phyloP scores from a whole-genome alignment of 2,888 invertebrate species.

The Stenodema calcarata region DNA sequence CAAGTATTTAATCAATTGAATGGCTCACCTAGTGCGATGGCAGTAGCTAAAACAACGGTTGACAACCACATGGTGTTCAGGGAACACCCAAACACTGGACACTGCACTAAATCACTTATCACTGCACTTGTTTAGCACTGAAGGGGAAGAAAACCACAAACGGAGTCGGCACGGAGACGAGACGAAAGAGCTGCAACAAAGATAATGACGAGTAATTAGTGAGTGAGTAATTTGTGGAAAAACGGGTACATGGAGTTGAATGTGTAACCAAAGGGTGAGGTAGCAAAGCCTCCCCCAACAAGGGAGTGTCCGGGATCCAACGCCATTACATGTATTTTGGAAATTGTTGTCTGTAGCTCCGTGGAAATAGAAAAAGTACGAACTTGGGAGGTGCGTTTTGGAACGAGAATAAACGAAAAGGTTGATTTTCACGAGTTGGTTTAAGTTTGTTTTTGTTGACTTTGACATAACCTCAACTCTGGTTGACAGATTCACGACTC shows the following conservation, averaged over 20 bases:
- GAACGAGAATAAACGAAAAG: background rate
- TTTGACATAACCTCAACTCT: background rate
- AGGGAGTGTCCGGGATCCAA: background rate
- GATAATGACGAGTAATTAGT: background rate
- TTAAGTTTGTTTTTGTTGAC: background rate
- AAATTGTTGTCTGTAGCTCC: background rate
- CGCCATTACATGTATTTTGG: background rate
- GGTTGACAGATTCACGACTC: background rate
- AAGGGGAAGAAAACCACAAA: background rate
- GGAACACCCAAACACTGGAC: conserved; percentile 22
- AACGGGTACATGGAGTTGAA: background rate
- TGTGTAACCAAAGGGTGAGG: background rate
- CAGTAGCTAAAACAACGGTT: conserved; percentile 7
- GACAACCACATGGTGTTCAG: conserved; percentile 31
- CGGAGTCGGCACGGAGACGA: background rate
- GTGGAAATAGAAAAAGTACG: too few relatives aligned
- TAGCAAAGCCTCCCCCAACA: background rate
- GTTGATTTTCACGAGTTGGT: background rate
- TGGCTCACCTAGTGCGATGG: conserved; percentile 23
- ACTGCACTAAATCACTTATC: conserved; percentile 24
- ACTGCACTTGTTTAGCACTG: conserved; percentile 12
- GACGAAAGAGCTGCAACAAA: conserved; percentile 1
- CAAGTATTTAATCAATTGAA: too few relatives aligned
- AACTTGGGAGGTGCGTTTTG: too few relatives aligned
- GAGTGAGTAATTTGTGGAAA: too few relatives aligned